These are phyloP conservation scores for Argyrosomus regius DNA, from an alignment of 2,797 vertebrate species.

Conservation along the genomic window DNA sequence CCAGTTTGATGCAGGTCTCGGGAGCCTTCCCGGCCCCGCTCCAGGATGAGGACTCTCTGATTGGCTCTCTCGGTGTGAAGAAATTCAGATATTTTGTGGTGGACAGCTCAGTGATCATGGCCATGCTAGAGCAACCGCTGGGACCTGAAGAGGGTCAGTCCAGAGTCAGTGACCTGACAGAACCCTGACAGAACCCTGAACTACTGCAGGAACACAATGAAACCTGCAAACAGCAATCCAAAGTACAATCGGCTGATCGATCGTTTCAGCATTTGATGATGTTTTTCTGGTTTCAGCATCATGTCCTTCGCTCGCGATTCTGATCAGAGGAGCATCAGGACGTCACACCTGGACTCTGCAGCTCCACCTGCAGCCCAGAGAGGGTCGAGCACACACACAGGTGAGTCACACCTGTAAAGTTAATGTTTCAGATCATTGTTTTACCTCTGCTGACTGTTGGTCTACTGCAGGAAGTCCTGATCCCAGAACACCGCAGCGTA, in stretches of 20 bases:
- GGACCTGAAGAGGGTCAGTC: constrained; percentile 89
- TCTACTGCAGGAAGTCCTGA: constrained; percentile 81
- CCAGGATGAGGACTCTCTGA: constrained; percentile 28
- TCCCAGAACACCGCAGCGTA: constrained; percentile 84
- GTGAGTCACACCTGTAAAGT: background rate
- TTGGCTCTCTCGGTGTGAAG: constrained; percentile 18
- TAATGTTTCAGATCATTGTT: background rate
- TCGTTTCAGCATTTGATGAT: background rate
- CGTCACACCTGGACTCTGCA: constrained; percentile 93
- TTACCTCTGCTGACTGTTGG: background rate
- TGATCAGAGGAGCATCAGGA: constrained; percentile 92
- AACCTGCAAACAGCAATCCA: background rate
- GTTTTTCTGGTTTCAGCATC: background rate
- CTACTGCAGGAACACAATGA: background rate
- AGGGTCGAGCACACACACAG: constrained; percentile 33
- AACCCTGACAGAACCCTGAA: background rate
- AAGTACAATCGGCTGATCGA: background rate
- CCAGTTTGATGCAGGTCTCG: constrained; percentile 67
- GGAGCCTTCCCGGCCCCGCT: background rate
- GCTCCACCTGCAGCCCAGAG: constrained; percentile 92
- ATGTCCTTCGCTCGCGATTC: constrained; percentile 81
- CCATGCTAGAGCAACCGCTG: constrained; percentile 91
- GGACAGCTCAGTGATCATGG: constrained; percentile 93
- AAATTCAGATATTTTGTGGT: constrained; percentile 92
- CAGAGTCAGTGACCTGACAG: background rate